These are phyloP conservation scores for Larimichthys crocea DNA, from an alignment of 2,113 vertebrate genomes.

Conservation along the genomic window DNA sequence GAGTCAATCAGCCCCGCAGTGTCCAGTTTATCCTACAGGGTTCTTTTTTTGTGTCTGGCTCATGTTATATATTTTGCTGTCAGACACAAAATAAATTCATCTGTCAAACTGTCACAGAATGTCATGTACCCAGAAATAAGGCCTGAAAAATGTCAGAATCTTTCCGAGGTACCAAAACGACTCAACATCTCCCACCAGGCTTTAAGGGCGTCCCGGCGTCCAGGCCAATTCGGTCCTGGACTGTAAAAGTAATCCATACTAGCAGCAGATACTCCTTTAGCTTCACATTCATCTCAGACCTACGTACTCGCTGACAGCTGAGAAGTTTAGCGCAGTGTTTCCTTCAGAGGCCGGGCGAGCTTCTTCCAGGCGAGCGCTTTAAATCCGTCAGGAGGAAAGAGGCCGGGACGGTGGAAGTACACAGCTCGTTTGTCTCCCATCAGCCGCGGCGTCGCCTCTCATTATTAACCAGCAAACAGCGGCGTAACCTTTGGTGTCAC, in stretches of 20 bases:
- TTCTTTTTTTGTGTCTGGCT: background rate
- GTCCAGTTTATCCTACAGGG: background rate
- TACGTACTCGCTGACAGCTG: too few species aligned
- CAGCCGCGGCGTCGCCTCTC: conserved; percentile 23
- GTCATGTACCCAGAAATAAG: background rate
- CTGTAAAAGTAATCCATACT: too few species aligned
- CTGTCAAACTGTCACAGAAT: background rate
- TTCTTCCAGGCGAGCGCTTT: conserved; percentile 6
- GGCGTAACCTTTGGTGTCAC: conserved; percentile 59
- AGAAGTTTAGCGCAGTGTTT: rapidly evolving
- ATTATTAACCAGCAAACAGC: conserved; percentile 61
- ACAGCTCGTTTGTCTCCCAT: conserved; percentile 55
- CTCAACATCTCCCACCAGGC: rapidly evolving
- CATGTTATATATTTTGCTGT: background rate
- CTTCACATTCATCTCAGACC: too few species aligned
- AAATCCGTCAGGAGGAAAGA: conserved; percentile 5
- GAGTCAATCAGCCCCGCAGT: background rate
- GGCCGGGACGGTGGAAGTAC: background rate
- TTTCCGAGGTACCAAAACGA: background rate
- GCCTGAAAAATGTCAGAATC: background rate
- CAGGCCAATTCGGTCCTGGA: too few species aligned
- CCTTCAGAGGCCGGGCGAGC: background rate
- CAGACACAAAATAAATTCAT: conserved; percentile 1
- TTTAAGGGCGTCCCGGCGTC: background rate
- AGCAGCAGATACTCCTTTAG: too few species aligned